Base-by-base conservation (phyloP, 2,888 invertebrate species). In the Epinotia brunnichana region DNA sequence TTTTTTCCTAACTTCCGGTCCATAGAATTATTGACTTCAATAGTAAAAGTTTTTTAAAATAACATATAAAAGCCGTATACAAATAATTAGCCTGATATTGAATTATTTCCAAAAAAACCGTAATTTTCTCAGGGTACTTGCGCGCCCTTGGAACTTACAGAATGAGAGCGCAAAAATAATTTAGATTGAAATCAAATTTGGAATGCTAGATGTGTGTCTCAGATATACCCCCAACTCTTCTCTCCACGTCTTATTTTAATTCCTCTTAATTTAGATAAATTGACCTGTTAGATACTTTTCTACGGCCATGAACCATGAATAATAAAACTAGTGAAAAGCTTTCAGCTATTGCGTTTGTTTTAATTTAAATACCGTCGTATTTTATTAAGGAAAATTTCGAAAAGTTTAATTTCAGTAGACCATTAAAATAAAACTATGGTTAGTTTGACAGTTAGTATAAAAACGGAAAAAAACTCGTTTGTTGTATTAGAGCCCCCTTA, bases 241-340 rank as follows among this genome's bases (percentile, higher is more conserved):
- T 29, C 21, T 29, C 17, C 10, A 13, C 9, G 3, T 24, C 24
- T 24, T 19, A 62, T 56, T 69, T 39, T 21, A 41, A 62, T 56
- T 69, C 10, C 4, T 54, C 29, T 19, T 35, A 15, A 19, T 63
- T 70, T 29, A 35, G 15, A 29, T 19, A 17, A n/a, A 54, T 21
- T 13, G 54, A 21, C 24, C 48, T 19, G 5, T 13, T 39, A 13
- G 62, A 19, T 41, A 24, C 9, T 21, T 63, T 63, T 56, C 48
- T 15, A 17, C 44, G 56, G n/a, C 17, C n/a, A 21, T 63, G 70
- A 63, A 70, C 17, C n/a, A 21, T 63, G 70, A 63, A 70, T 56
- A 56, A 69, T 53, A 69, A 39, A 69, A 53, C 13, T 19, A 53
- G 19, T 17, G 39, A 51, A 60, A 69, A 53, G 53, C 39, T 61